Conservation (phyloP, 92 coral and sea anemone species). For the Bergia sp. region DNA sequence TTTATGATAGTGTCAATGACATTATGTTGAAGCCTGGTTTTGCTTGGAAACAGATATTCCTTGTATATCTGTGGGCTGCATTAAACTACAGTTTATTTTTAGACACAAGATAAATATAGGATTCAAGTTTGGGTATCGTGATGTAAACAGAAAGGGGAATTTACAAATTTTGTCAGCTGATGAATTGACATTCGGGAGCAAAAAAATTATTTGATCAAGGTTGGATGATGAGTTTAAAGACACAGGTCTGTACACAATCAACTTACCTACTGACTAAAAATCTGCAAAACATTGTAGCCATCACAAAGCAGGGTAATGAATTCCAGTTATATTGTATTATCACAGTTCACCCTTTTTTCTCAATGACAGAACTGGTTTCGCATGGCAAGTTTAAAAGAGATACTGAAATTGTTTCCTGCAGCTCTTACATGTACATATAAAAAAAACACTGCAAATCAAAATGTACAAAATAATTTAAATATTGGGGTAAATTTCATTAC, state of each 20-base stretch:
- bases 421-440: no score
- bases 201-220: constrained; percentile 14
- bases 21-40: constrained; percentile 28
- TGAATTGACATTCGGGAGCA: constrained; percentile 14
- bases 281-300: no score
- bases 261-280: no score
- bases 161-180: constrained; percentile 6
- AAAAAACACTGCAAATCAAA: no score
- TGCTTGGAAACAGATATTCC: constrained; percentile 19
- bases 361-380: no score
- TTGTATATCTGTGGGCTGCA: constrained; percentile 12
- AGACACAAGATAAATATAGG: constrained; percentile 11
- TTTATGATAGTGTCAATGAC: constrained; percentile 28
- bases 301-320: no score
- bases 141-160: constrained; percentile 6
- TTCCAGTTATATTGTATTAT: no score
- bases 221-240: constrained; percentile 25
- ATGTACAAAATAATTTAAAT: no score
- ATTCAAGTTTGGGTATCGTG: constrained; percentile 24
- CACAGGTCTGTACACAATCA: neutral
- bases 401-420: no score
- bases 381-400: no score
- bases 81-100: constrained; percentile 20
- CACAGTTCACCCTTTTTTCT: no score
- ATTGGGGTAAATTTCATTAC: no score